Evolutionary conservation across 1,140 invertebrate genomes (phyloP).

Genomic region (Atopsyche davidsoni): DNA sequence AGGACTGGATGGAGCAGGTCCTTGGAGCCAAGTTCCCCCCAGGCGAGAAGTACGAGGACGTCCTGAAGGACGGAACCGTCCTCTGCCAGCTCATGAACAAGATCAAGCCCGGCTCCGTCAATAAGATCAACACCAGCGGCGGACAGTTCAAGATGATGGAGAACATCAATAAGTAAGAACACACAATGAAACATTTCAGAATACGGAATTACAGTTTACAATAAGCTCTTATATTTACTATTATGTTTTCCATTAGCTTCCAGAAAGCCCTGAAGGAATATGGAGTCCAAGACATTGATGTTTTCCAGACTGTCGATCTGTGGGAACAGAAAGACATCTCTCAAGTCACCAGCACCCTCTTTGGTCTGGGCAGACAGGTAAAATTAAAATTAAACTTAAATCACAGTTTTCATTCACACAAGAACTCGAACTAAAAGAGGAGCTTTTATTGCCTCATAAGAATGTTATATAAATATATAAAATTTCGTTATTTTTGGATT

Average conservation of each 20-base stretch:
- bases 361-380: slow-evolving; percentile 87
- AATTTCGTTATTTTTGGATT: no score
- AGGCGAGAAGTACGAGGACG: slow-evolving; percentile 69
- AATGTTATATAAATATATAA: no score
- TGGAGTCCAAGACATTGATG: slow-evolving; percentile 86
- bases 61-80: slow-evolving; percentile 79
- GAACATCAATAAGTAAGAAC: slow-evolving; percentile 78
- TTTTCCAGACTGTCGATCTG: slow-evolving; percentile 94
- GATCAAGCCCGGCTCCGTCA: slow-evolving; percentile 69
- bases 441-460: no score
- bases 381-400: no score
- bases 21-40: slow-evolving; percentile 79
- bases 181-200: background rate
- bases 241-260: slow-evolving; percentile 58
- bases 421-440: no score
- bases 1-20: slow-evolving; percentile 87
- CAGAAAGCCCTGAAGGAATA: slow-evolving; percentile 82
- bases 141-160: slow-evolving; percentile 95
- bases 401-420: no score
- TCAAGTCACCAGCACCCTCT: slow-evolving; percentile 88
- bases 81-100: slow-evolving; percentile 90
- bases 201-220: background rate
- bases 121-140: slow-evolving; percentile 83
- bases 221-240: background rate
- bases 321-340: slow-evolving; percentile 93